Evolutionary conservation across 2,888 invertebrate genomes (phyloP).

Genomic region (Xestoiulus laeticollis): DNA sequence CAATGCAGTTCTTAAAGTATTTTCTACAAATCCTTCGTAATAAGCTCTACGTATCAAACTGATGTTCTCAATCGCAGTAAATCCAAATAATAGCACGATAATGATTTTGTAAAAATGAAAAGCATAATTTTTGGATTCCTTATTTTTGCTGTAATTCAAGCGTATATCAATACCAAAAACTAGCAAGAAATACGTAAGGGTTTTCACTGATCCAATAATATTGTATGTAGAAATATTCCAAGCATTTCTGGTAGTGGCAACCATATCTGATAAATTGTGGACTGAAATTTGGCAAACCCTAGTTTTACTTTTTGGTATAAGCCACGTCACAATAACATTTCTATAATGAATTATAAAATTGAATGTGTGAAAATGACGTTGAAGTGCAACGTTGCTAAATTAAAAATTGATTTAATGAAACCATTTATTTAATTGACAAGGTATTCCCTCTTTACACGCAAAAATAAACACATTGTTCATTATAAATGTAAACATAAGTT

Average conservation of each 20-base stretch:
- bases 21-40: not conserved
- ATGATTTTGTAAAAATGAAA: not conserved
- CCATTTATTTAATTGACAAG: not conserved
- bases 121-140: not conserved
- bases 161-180: conserved; percentile 37
- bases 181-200: not conserved
- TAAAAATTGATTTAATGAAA: not conserved
- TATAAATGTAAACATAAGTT: not conserved
- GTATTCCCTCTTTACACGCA: not conserved
- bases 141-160: not conserved
- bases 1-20: not conserved
- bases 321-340: too few species aligned
- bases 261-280: not conserved
- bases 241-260: not conserved
- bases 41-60: not conserved
- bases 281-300: too few species aligned
- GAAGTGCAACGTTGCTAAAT: not conserved
- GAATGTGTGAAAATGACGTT: not conserved
- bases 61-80: not conserved
- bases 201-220: not conserved
- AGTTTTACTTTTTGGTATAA: not conserved
- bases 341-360: too few species aligned
- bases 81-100: not conserved
- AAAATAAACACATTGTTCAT: not conserved
- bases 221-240: not conserved